phyloP scores from a whole-genome alignment of 2,888 invertebrate species.

The Cremastinae sp. region DNA sequence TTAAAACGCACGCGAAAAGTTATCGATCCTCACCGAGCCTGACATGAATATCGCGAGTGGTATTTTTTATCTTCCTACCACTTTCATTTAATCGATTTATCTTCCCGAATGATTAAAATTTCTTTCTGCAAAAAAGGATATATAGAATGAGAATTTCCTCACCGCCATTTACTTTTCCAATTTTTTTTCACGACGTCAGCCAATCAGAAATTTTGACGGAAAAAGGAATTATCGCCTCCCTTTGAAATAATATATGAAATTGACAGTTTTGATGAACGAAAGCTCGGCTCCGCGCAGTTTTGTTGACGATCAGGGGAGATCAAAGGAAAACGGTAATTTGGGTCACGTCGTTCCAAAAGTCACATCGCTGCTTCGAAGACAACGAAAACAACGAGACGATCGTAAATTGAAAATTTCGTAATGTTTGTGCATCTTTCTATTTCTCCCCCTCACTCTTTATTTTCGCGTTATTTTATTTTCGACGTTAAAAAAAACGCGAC shows the following conservation, averaged over 20 bases:
- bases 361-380: constrained; percentile 25
- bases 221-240: neutral
- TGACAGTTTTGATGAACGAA: too few relatives aligned
- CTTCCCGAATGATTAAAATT: constrained; percentile 24
- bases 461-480: constrained; percentile 11
- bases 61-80: constrained; percentile 23
- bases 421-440: constrained; percentile 1
- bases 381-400: constrained; percentile 38
- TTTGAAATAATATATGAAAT: neutral
- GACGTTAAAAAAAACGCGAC: constrained; percentile 34
- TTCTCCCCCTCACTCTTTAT: neutral
- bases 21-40: constrained; percentile 31
- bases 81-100: constrained; percentile 47
- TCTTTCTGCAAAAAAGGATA: neutral
- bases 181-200: neutral
- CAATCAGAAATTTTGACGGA: neutral
- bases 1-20: constrained; percentile 39
- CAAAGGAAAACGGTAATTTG: constrained; percentile 27
- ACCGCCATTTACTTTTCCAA: neutral
- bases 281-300: neutral
- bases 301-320: neutral
- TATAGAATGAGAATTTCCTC: constrained; percentile 1
- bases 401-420: constrained; percentile 45
- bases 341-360: constrained; percentile 50
- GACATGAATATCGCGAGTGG: constrained; percentile 39